Percentiles rank a stretch among this genome's conserved stretches.
These are phyloP conservation scores for Zosterops pallidus DNA, from an alignment of 2,113 vertebrate species.

Conservation along the genomic window DNA sequence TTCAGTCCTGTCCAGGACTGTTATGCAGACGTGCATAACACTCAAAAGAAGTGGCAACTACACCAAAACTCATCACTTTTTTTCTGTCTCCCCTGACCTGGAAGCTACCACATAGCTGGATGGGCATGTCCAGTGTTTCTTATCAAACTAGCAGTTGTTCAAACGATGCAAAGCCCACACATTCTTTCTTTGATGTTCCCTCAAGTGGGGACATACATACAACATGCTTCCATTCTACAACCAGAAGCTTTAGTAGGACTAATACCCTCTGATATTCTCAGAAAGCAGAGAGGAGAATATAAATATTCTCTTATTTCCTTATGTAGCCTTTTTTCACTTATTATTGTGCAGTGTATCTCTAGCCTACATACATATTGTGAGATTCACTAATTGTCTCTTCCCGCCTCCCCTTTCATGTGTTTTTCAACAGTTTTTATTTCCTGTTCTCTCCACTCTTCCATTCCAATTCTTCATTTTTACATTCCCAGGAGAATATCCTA, in stretches of 20 bases:
- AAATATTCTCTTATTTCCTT: neutral
- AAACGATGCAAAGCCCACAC: neutral
- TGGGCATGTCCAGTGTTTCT: neutral
- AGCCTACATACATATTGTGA: neutral
- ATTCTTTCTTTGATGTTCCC: neutral
- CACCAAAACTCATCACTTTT: neutral
- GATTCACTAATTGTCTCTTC: neutral
- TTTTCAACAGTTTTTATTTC: neutral
- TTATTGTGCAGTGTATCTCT: neutral
- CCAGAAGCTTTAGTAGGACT: neutral
- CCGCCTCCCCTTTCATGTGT: rapidly evolving
- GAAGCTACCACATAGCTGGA: neutral
- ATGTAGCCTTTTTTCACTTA: neutral
- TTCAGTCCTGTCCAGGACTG: neutral
- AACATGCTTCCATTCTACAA: neutral
- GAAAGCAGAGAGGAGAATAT: neutral
- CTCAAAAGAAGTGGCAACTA: neutral
- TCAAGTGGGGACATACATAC: neutral
- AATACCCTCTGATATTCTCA: neutral
- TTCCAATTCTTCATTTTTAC: neutral
- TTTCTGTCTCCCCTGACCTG: neutral
- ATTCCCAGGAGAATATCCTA: neutral
- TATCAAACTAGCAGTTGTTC: neutral
- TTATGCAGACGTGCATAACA: neutral
- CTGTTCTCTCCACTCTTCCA: neutral